Base-by-base conservation (phyloP, 2,797 vertebrate species). In the Arrhamphus sclerolepis region DNA sequence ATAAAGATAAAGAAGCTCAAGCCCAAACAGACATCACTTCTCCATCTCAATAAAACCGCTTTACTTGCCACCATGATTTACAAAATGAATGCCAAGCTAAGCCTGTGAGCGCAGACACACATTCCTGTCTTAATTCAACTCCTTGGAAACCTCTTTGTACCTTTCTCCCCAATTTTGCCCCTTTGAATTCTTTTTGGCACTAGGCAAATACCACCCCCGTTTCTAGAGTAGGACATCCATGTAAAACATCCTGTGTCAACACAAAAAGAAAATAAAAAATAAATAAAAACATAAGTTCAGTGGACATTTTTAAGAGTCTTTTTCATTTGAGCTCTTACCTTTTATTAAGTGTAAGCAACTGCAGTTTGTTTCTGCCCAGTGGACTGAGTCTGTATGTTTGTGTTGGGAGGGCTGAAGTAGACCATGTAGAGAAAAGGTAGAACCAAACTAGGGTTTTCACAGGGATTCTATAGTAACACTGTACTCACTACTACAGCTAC, bases 401-500 rank as follows among this genome's bases (percentile, higher is more conserved):
- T 80, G 77, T 77, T 54, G 64, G 62, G 19, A 69, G 50, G 22
- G 56, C 70, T 81, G 49, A 66, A 65, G 62, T 59, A 65, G 56
- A 72, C 61, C 50, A 74, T 49, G 55, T 80, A 28, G 54, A 81
- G 55, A 62, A 75, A 71, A 70, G 69, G 72, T 58, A 72, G 65
- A 79, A 82, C 82, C 80, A 87, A 82, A 82, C 82, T 78, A 77
- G 80, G 84, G 84, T 82, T 82, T n/a, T 87, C 64, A 88, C 67
- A 89, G 67, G 74, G 80, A 72, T 67, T 89, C 89, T 90, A 44
- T 26, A 85, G 68, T 91, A 90, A 91, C 76, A 86, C 93, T 86
- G 93, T 84, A 86, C 93, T 94, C 94, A 91, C 93, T 95, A 93
- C 81, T 94, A 94, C 77, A 89, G 90, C 90, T 94, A 93, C 82